Percentiles rank a stretch among this genome's conserved stretches.
These are phyloP conservation scores for Odocoileus virginianus DNA, from an alignment of 2,113 vertebrate genomes.

Conservation along the genomic window DNA sequence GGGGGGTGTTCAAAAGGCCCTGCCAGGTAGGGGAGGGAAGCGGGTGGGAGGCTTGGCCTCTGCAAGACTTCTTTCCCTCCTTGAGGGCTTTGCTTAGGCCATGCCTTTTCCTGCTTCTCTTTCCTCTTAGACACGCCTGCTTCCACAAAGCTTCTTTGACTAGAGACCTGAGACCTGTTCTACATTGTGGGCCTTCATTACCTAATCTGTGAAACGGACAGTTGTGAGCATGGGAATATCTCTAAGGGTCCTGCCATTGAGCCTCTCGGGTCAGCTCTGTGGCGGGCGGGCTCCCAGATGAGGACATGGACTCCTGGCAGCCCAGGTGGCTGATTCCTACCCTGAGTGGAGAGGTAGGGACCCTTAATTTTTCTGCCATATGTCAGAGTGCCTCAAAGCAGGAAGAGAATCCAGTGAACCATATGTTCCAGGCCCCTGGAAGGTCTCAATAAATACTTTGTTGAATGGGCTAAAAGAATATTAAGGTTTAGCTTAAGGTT, in stretches of 20 bases:
- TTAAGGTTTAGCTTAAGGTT: background rate
- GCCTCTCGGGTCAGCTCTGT: background rate
- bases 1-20: background rate
- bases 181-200: background rate
- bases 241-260: background rate
- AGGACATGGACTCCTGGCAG: background rate
- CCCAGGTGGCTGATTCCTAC: background rate
- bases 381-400: background rate
- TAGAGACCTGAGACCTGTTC: background rate
- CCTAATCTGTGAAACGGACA: background rate
- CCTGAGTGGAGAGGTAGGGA: background rate
- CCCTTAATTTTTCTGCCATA: background rate
- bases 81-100: background rate
- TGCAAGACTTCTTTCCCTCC: background rate
- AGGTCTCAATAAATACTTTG: background rate
- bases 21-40: background rate
- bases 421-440: background rate
- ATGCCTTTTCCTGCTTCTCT: background rate
- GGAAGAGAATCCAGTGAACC: background rate
- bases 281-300: background rate
- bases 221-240: background rate
- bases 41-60: background rate
- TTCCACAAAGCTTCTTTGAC: constrained; percentile 35
- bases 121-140: background rate
- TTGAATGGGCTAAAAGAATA: background rate